Percentiles rank a stretch among this genome's conserved stretches.
Conservation (phyloP, 2,888 invertebrate species). For the Yponomeuta cagnagella region DNA sequence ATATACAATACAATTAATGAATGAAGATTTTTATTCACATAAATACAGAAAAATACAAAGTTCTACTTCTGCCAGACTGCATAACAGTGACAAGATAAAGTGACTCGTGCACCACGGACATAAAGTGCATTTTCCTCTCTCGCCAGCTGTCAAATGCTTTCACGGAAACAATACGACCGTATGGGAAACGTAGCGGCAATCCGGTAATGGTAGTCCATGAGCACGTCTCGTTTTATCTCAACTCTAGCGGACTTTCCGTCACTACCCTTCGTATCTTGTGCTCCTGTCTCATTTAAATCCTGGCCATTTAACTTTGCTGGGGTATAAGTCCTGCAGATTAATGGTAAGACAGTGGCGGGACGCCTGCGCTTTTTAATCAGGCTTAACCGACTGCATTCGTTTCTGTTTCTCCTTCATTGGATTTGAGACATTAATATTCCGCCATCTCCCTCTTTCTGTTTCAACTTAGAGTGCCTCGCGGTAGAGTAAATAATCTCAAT, state of each 20-base stretch:
- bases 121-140: too few species aligned
- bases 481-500: background rate
- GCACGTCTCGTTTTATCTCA: background rate
- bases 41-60: too few species aligned
- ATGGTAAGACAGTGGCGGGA: constrained; percentile 39
- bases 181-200: too few species aligned
- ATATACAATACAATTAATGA: too few species aligned
- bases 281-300: constrained; percentile 44
- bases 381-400: constrained; percentile 30
- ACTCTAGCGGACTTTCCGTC: background rate
- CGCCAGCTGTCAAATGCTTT: too few species aligned
- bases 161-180: too few species aligned
- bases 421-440: constrained; percentile 20
- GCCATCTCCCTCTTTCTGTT: constrained; percentile 14
- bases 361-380: constrained; percentile 44
- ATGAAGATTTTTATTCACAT: too few species aligned
- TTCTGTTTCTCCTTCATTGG: constrained; percentile 29
- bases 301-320: constrained; percentile 52
- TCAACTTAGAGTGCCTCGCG: background rate
- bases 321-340: constrained; percentile 50
- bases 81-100: too few species aligned
- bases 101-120: too few species aligned
- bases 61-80: too few species aligned
- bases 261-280: constrained; percentile 15
- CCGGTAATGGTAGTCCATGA: too few species aligned